Evolutionary conservation across 2,888 invertebrate species (phyloP), one percentile per base, ranked within the genome.

Genomic region (Nudaria mundana): DNA sequence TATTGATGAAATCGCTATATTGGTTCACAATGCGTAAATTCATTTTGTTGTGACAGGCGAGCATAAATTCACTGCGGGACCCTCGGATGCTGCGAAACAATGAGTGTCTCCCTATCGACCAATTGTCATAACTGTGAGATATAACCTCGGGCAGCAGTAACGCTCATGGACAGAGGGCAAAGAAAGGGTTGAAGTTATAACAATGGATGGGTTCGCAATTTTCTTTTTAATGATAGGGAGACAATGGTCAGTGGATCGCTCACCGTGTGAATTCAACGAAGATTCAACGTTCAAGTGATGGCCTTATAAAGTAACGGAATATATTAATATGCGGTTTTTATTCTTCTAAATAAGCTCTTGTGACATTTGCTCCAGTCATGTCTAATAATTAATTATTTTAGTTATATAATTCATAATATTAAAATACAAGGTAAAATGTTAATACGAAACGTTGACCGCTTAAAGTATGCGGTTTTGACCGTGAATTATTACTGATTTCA

Each of bases 11-110:
- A 86, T 84, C 77, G 75, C 76, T 82, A 70, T 86, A 86, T 86
- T 80, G 84, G 83, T 81, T 82, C 85, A 87, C 85, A 84, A 86
- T 79, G 86, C 86, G 84, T 87, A 79, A 86, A 83, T 80, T 81
- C 77, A 82, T 86, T 82, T 67, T 88, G 84, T 88, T 88, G 82
- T 87, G 88, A 88, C 88, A 87, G 82, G 82, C 79, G 73, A 76
- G 83, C 81, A 83, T 85, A 86, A 86, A 86, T 85, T 86, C 77
- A 66, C 79, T 56, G 74, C 77, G 73, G 80, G 80, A 80, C 80
- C 81, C 82, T 81, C 61, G 79, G 88, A 87, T 81, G 84, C 88
- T 87, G 87, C 74, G 68, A 79, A 76, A 86, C 86, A 86, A 87
- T 81, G 71, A 67, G 59, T 67, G 58, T 74, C 77, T 77, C 81